Base-by-base conservation (phyloP, 2,797 vertebrate genomes). In the Poeciliopsis presidionis region DNA sequence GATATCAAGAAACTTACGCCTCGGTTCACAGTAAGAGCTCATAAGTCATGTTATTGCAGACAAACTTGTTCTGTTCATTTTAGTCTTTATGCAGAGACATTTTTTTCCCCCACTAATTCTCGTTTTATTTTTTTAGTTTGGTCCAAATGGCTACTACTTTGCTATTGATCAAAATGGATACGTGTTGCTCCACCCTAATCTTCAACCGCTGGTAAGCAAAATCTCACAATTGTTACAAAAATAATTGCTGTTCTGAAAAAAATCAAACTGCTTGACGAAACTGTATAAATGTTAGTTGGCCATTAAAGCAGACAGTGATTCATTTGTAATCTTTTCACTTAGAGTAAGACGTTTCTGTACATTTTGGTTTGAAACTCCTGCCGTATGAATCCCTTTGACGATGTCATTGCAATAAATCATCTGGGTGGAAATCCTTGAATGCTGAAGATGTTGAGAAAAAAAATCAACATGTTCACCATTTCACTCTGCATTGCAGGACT, bases 161-260 rank as follows among this genome's bases (percentile, higher is more conserved):
- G 98, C 98, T 79, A 98, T 99, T 36, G 98, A 99, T 91, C 97
- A 98, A 84, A 99, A 99, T 82, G 98, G 98, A 82, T 99, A 99
- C 79, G 98, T 99, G 78, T 91, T 99, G 80, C 96, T 99, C 73
- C 98, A 99, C 86, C 98, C 98, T 86, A 99, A 99, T 94, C 97
- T 99, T 82, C 97, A 97, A 85, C 97, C 98, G 82, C 95, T 95
- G 97, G 98, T 99, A 97, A 74, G 93, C 7, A 63, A 13, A 45
- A 53, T 77, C n/a, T 5, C 30, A 47, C 30, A 36, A 63, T 20
- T 61, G 7, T 36, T 22, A 11, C 1, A 36, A 18, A 25, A 55
- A 30, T 20, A 39, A 22, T 65, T 33, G 28, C n/a, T 61, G 5
- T 61, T 30, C 28, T 30, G 28, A 5, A 14, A 16, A 16, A 59